Base-by-base conservation (phyloP, 2,797 vertebrate species). In the Mycteria americana region DNA sequence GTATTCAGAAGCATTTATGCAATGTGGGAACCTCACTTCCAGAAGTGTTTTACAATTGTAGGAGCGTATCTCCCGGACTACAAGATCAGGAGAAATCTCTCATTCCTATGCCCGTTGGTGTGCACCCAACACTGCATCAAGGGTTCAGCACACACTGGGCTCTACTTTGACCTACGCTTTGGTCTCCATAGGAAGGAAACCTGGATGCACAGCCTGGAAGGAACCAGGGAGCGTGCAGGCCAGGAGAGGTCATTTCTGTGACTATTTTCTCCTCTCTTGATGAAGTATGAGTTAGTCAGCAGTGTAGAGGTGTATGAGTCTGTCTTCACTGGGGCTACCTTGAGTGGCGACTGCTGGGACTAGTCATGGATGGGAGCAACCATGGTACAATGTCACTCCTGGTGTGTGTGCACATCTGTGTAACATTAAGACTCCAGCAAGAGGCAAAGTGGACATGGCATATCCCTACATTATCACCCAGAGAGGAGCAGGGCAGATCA, bases 61-160 rank as follows among this genome's bases (percentile, higher is more conserved):
- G 21, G 45, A 60, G 31, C 0, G 0, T 6, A 5, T 31, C 37
- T 62, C 39, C 2, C 9, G 6, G 56, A 25, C 18, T 30, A 39
- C 9, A 33, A 9, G 0, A 5, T 11, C 46, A 64, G 50, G 31
- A 77, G 67, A 18, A 67, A 19, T 6, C 13, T n/a, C 45, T 56
- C 51, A 4, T 19, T 21, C 33, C 59, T 14, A 12, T 62, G 43
- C 7, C 53, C 11, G 0, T 4, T 17, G 30, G 11, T 23, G 24
- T 18, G 63, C 17, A 25, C 45, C 25, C 3, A 59, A 48, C 9
- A 12, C 45, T 41, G 31, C 43, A 3, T 23, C 45, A 14, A 23
- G 35, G 46, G 53, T 19, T 82, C 70, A 23, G 60, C 14, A 57
- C 11, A 25, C 11, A 5, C 5, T 13, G 18, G 7, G 27, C 19